A percentile compares a stretch with the other conserved stretches of the same genome.
phyloP scores from a whole-genome alignment of 2,888 invertebrate species.

The Diadromus collaris region DNA sequence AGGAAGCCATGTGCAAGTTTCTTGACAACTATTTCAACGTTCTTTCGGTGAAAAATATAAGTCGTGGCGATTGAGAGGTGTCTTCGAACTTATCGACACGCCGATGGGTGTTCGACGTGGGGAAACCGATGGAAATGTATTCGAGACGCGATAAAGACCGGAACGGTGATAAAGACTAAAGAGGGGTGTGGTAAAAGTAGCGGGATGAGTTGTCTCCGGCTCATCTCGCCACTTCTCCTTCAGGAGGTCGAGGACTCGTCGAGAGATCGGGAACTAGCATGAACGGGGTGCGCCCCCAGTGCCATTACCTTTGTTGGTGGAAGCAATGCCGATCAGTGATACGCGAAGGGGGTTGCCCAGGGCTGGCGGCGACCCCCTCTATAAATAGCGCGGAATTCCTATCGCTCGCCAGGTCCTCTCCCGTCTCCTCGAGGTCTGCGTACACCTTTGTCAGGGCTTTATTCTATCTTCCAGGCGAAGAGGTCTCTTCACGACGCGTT shows the following conservation, averaged over 20 bases:
- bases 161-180: slow-evolving; percentile 6
- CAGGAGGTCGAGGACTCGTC: slow-evolving; percentile 34
- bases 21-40: neutral
- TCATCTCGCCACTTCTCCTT: neutral
- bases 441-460: slow-evolving; percentile 42
- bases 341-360: slow-evolving; percentile 50
- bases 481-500: slow-evolving; percentile 39
- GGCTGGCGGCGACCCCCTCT: slow-evolving; percentile 63
- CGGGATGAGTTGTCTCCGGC: slow-evolving; percentile 12
- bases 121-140: slow-evolving; percentile 27
- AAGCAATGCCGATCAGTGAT: slow-evolving; percentile 57
- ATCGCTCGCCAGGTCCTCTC: slow-evolving; percentile 50
- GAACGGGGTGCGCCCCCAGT: slow-evolving; percentile 15
- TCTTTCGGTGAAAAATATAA: neutral
- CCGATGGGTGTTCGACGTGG: slow-evolving; percentile 7
- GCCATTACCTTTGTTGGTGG: slow-evolving; percentile 54
- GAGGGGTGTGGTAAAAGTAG: neutral
- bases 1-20: too few species aligned
- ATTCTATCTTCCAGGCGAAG: slow-evolving; percentile 31
- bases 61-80: neutral
- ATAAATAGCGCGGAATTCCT: slow-evolving; percentile 59
- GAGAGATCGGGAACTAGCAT: slow-evolving; percentile 4
- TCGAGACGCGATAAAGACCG: slow-evolving; percentile 32
- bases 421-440: slow-evolving; percentile 38
- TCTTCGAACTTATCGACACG: slow-evolving; percentile 2